Conservation (phyloP, 2,797 vertebrate species). For the Lagocephalus sceleratus region DNA sequence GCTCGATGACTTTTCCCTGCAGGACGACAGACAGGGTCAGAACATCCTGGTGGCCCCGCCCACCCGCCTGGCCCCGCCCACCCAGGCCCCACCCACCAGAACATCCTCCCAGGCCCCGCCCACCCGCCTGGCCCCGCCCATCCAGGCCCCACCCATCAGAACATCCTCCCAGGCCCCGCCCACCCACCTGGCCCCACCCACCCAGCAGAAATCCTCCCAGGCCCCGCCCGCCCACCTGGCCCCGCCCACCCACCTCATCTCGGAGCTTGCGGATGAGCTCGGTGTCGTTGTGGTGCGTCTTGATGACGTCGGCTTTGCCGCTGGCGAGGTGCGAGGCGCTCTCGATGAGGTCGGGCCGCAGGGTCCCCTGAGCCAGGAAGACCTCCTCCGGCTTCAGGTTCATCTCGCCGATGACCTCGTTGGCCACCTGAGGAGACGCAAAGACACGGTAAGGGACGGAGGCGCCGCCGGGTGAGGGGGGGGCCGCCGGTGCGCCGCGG, state of each 20-base stretch:
- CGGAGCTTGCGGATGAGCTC: constrained; percentile 96
- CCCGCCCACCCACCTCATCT: constrained; percentile 83
- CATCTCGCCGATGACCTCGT: constrained; percentile 97
- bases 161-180: too few relatives aligned
- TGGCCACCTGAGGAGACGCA: constrained; percentile 83
- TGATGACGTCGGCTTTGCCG: constrained; percentile 95
- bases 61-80: constrained; percentile 72
- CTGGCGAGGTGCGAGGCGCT: constrained; percentile 93
- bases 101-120: too few relatives aligned
- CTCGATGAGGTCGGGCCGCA: constrained; percentile 97
- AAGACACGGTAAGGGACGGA: neutral
- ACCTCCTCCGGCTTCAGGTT: constrained; percentile 97
- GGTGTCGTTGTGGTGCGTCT: constrained; percentile 98
- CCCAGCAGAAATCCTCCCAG: too few relatives aligned
- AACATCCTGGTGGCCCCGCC: neutral
- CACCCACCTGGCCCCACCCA: constrained; percentile 72
- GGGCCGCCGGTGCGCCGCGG: neutral
- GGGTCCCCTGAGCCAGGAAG: constrained; percentile 93
- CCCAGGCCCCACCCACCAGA: too few relatives aligned
- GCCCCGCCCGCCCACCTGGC: too few relatives aligned
- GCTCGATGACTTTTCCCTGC: constrained; percentile 97
- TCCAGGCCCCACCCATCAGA: too few relatives aligned
- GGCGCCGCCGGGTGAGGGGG: too few relatives aligned
- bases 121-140: constrained; percentile 72
- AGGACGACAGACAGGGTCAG: neutral